Evolutionary conservation across 2,113 vertebrate genomes (phyloP), one percentile per base, ranked within the genome.

Genomic region (Vanacampus margaritifer): DNA sequence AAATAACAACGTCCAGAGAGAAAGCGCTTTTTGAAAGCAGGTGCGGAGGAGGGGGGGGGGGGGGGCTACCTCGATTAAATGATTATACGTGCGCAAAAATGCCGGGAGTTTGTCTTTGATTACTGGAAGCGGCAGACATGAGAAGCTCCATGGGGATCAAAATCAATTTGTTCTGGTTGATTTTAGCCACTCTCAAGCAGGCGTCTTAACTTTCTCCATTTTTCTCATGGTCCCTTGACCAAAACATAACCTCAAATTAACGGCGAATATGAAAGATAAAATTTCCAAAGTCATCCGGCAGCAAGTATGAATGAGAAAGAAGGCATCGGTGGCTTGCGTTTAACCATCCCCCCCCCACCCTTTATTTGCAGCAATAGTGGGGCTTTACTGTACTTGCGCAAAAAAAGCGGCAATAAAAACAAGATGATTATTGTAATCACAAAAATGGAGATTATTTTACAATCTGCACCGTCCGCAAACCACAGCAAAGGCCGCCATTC

Each of bases 1-100:
- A 90, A 92, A 91, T 91, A 91, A 89, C 91, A 90, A 82, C 26
- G 88, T 89, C 85, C 86, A 74, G 51, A 45, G 67, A 72, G 72
- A 84, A 85, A 85, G 79, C 79, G 80, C 74, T 66, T 85, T 68
- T 78, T 56, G 86, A 79, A 88, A 86, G 83, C 90, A 91, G 91
- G 90, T 90, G 86, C 87, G 1, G 75, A 66, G 79, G 78, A 60
- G 66, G 66, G 67, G 45, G 14, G 43, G 14, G 43, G 43, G 14
- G 14, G 63, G 65, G 67, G 65, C 19, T 39, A 78, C 71, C 66
- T 79, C 62, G 60, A 87, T 86, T 84, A 85, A 87, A 90, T 84
- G 85, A 83, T 80, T 71, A 68, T 23, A 64, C 57, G 71, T 75
- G 82, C 74, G 71, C n/a, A 83, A 64, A 87, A 81, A 90, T 50